Base-by-base conservation (phyloP, 2,888 invertebrate species). In the Nymphalis urticae region DNA sequence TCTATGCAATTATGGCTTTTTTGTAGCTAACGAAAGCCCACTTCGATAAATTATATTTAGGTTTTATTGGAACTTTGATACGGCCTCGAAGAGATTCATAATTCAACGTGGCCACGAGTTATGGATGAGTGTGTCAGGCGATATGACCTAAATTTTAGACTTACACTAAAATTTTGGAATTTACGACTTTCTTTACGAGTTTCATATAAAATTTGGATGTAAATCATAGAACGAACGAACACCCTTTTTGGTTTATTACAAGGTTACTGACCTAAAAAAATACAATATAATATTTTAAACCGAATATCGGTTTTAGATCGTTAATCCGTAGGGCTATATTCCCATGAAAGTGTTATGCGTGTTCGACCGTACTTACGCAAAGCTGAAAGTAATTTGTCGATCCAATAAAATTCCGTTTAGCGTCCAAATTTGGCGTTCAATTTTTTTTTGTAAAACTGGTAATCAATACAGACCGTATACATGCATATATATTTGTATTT, bases 321-420 rank as follows among this genome's bases (percentile, higher is more conserved):
- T 19, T 13, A 10, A 5, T 1, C 7, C n/a, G 59, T 68, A 66
- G 61, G 42, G 16, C 24, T 54, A 63, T 50, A 66, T 68, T 68
- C 8, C 47, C 59, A 19, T 48, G 21, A 63, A 21, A 59, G 36
- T 13, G 32, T 17, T 59, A 62, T 71, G 66, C 68, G 71, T 68
- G 66, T 60, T 47, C 42, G 50, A 27, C 54, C 59, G 54, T 63
- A 63, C 66, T 63, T 68, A 50, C 54, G 27, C 27, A 56, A 56
- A 64, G 58, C 53, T 65, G 64, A 64, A 65, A 53, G 62, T 66
- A 65, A 63, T 62, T 54, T 65, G 48, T 47, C 51, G 62, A 58
- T 62, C 61, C 32, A 63, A 68, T 68, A 68, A 71, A 68, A 68
- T 65, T 59, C 47, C 61, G 59, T 68, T 68, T 68, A 65, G 65